phyloP scores from a whole-genome alignment of 92 coral and sea anemone genomes.

The Zoanthus sansibaricus region DNA sequence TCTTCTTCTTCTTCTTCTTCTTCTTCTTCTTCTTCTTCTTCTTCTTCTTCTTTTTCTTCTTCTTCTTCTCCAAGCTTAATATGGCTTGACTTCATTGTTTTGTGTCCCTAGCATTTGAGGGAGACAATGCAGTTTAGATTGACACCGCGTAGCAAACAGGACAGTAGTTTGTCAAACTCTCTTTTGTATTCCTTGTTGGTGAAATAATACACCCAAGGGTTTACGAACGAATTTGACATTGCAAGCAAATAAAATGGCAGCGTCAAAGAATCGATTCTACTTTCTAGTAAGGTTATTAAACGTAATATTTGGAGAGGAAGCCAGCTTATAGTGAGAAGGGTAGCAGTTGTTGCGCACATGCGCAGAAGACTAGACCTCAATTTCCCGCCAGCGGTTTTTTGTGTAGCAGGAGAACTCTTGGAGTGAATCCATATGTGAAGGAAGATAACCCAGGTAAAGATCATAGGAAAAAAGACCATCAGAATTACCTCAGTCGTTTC shows the following conservation, averaged over 20 bases:
- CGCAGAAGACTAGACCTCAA: conserved; percentile 15
- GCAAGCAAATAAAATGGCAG: not conserved
- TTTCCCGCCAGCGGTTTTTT: not conserved
- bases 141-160: no score
- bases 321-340: no score
- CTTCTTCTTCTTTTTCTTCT: no score
- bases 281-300: not conserved
- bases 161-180: not conserved
- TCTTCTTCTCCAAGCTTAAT: no score
- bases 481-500: not conserved
- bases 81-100: no score
- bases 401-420: not conserved
- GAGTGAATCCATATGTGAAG: conserved; percentile 18
- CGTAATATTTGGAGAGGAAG: no score
- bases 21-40: no score
- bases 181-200: not conserved
- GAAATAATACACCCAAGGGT: conserved; percentile 26
- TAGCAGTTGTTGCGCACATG: conserved; percentile 22
- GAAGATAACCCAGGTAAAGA: conserved; percentile 2
- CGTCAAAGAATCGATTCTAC: no score
- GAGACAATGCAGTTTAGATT: no score
- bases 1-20: no score
- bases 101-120: no score
- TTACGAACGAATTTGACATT: not conserved
- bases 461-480: not conserved